Base-by-base conservation (phyloP, 2,797 vertebrate species). In the Ptychobarbus kaznakovi region DNA sequence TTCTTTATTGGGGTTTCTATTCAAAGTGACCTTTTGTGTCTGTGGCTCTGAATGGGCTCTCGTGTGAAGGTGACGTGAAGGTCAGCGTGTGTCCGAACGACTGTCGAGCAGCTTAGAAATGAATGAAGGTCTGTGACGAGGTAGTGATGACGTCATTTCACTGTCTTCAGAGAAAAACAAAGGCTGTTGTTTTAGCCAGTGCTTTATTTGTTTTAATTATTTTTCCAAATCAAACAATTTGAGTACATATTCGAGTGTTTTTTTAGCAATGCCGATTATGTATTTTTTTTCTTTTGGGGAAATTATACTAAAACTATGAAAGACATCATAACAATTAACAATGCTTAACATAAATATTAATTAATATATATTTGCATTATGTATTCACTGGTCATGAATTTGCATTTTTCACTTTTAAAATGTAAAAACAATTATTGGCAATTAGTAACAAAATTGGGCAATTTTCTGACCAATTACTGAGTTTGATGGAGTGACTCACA, bases 11-110 rank as follows among this genome's bases (percentile, higher is more conserved):
- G 20, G 4, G 70, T 56, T 79, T 82, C 11, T 58, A 42, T 65
- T 73, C 32, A 70, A 73, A 22, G n/a, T 86, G 81, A 78, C 74
- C 81, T 83, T 83, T 73, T n/a, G 53, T 22, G 25, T 61, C 51
- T 58, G 68, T 46, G 16, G 38, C 86, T 87, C 35, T 68, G 65
- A 75, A 80, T 20, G 68, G 35, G 40, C 35, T 56, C 46, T 56
- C 16, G 7, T 61, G 51, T 68, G 49, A 81, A 44, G 4, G 35
- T 25, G n/a, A 42, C 38, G 16, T 20, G 38, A 78, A 18, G 11
- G 51, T 80, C n/a, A 7, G 12, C 15, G 20, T 38, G 40, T 46
- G 69, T 74, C 8, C 13, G 22, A 51, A 49, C 9, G 18, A 58
- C 32, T 56, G 51, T 77, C 20, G 13, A 56, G 32, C 74, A 58